Base-by-base conservation (phyloP, 2,888 invertebrate species). In the Drosophila emarginata region DNA sequence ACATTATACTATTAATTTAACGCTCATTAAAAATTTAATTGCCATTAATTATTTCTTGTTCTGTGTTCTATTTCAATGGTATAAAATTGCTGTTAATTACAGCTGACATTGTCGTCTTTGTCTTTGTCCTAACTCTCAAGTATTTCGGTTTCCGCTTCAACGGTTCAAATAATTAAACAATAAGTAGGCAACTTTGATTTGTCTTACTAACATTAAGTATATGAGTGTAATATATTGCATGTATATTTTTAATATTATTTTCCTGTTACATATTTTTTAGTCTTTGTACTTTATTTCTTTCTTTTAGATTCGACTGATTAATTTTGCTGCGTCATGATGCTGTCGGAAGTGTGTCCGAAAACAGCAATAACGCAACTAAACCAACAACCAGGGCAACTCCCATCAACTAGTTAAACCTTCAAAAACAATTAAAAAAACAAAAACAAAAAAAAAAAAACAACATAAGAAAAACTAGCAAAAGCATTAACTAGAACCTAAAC, bases 1-100 rank as follows among this genome's bases (percentile, higher is more conserved):
- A 78, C 11, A 32, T 87, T 82, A 78, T 80, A 85, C 67, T 72
- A 66, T 76, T 80, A 76, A 82, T 85, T 85, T 78, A 83, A 68
- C 51, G 76, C 71, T 72, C 56, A 85, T 87, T 87, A 74, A 77
- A 37, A 69, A 72, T 72, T 54, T 66, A 77, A 68, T 79, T 82
- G 32, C 32, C 14, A 64, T 70, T 71, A 50, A 78, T 69, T 77
- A 21, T 51, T 40, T 23, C 36, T 61, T 39, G 40, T 59, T 26
- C 32, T 68, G 23, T 39, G 77, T 64, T 74, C 70, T 74, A 72
- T 69, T 77, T 77, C 66, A 76, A 61, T 77, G 72, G 59, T 70
- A 60, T 56, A 62, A 78, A 67, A 53, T 66, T 62, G 56, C 63
- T 64, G 68, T 68, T 60, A 72, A 45, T 45, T 21, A 14, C 21